Evolutionary conservation across 2,113 vertebrate genomes (phyloP).

Genomic region (Apistogramma diplotaenia): DNA sequence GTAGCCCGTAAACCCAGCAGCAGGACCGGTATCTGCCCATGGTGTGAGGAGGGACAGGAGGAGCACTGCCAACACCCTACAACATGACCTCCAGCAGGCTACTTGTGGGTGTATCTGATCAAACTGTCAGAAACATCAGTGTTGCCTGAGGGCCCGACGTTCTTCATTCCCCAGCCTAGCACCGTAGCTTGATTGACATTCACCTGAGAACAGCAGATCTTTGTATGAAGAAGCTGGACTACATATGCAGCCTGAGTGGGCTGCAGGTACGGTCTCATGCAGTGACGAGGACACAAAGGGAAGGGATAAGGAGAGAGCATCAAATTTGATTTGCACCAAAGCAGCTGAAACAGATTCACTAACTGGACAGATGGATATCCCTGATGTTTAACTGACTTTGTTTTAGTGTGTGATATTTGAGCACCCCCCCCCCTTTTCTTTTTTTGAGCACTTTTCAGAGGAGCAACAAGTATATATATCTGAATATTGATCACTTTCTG

Average conservation of each 20-base stretch:
- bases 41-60: no score
- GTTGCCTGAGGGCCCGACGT: background rate
- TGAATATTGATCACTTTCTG: background rate
- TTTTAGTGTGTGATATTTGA: background rate
- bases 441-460: background rate
- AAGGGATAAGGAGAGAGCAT: background rate
- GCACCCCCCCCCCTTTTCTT: background rate
- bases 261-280: background rate
- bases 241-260: background rate
- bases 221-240: background rate
- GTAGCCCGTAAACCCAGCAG: no score
- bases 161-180: background rate
- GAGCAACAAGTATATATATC: background rate
- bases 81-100: background rate
- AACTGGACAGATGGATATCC: background rate
- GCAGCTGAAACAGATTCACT: background rate
- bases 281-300: background rate
- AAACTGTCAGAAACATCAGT: background rate
- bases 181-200: background rate
- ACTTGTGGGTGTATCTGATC: background rate
- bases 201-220: background rate
- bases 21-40: no score
- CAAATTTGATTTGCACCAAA: background rate
- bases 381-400: background rate
- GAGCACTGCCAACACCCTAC: no score